Conservation (phyloP, 2,797 vertebrate species). For the Melanotaenia trifasciata region DNA sequence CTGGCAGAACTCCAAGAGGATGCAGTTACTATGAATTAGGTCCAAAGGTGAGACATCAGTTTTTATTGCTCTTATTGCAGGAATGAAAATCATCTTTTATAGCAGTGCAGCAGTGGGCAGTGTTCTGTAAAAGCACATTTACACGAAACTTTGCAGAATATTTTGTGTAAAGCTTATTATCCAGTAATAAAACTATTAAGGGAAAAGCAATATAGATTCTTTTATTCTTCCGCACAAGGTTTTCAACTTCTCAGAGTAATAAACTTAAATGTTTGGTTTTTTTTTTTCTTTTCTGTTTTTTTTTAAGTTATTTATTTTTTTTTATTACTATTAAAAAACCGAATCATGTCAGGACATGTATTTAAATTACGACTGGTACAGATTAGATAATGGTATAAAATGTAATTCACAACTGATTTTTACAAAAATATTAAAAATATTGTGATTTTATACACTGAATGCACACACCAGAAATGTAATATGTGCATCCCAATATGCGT, state of each 20-base stretch:
- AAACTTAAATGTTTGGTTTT: background rate
- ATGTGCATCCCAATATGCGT: background rate
- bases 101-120: slow-evolving; percentile 35
- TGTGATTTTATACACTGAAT: background rate
- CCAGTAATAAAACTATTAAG: background rate
- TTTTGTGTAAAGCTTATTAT: background rate
- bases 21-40: slow-evolving; percentile 62
- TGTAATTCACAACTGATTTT: background rate
- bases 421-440: background rate
- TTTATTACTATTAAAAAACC: background rate
- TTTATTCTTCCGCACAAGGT: too few relatives aligned
- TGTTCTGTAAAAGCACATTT: slow-evolving; percentile 35
- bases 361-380: background rate
- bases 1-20: slow-evolving; percentile 59
- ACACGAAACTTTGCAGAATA: slow-evolving; percentile 61
- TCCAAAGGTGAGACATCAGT: slow-evolving; percentile 80
- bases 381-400: background rate
- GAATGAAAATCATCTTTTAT: slow-evolving; percentile 69
- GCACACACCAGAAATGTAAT: background rate
- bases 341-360: too few relatives aligned
- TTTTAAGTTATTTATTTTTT: too few relatives aligned
- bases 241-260: background rate
- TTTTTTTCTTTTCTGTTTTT: too few relatives aligned
- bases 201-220: background rate
- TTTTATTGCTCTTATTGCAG: slow-evolving; percentile 78